Conservation (phyloP, 2,888 invertebrate species). For the Napeogenes inachia region DNA sequence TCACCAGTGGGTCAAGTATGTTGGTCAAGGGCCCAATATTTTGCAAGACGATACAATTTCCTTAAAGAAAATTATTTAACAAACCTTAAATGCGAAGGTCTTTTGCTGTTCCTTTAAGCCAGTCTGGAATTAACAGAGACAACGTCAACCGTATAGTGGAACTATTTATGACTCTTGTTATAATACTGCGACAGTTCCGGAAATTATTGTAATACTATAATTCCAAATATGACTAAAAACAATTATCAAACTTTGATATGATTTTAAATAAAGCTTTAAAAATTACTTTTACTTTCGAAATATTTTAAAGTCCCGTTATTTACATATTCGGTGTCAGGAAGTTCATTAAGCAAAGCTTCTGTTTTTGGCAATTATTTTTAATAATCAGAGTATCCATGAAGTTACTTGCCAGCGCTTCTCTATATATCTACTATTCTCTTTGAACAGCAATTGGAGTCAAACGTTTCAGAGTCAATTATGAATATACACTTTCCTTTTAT, state of each 20-base stretch:
- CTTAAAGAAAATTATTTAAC: background rate
- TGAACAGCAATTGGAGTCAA: too few relatives aligned
- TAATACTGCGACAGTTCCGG: too few relatives aligned
- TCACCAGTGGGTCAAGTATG: constrained; percentile 1
- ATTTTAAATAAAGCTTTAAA: background rate
- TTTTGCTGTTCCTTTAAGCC: background rate
- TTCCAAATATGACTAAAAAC: too few relatives aligned
- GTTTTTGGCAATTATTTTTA: background rate
- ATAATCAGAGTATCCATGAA: background rate
- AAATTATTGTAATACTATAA: too few relatives aligned
- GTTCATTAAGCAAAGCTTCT: background rate
- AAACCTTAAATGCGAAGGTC: constrained; percentile 4
- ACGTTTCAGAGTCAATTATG: background rate
- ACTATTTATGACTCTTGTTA: too few relatives aligned
- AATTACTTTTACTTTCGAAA: background rate
- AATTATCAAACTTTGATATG: background rate
- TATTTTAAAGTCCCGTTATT: background rate
- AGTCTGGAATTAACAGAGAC: background rate
- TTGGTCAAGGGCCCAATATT: constrained; percentile 6
- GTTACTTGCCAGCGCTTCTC: too few relatives aligned
- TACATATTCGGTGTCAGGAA: background rate
- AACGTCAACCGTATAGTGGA: too few relatives aligned
- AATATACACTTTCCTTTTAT: too few relatives aligned
- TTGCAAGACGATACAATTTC: constrained; percentile 5
- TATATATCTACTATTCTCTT: too few relatives aligned